These are phyloP conservation scores for Agapornis canus DNA, from an alignment of 2,797 vertebrate genomes.

Conservation along the genomic window DNA sequence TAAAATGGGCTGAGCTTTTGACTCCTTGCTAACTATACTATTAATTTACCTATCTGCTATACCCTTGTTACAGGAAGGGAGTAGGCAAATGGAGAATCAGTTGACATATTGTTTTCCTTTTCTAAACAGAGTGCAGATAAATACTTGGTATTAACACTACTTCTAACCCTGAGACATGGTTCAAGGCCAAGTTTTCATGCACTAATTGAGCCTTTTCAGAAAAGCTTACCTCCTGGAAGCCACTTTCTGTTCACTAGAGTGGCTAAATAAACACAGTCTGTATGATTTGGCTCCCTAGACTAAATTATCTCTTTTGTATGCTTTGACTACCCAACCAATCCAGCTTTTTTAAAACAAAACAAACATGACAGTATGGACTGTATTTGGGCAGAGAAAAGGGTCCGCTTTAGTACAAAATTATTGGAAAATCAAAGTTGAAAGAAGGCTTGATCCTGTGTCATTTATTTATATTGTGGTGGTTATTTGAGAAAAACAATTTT, in stretches of 20 bases:
- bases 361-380: neutral
- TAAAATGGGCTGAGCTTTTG: neutral
- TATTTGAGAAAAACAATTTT: neutral
- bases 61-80: neutral
- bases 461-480: neutral
- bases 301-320: conserved; percentile 48
- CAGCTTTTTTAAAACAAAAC: conserved; percentile 28
- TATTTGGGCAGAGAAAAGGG: neutral
- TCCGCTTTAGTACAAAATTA: neutral
- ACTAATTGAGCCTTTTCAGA: conserved; percentile 51
- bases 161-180: conserved; percentile 43
- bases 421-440: neutral
- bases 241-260: conserved; percentile 1
- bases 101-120: neutral
- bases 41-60: neutral
- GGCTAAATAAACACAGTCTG: conserved; percentile 40
- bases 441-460: neutral
- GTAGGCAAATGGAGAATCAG: neutral
- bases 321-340: neutral
- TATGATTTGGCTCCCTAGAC: conserved; percentile 4
- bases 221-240: conserved; percentile 43
- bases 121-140: conserved; percentile 21
- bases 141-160: conserved; percentile 4
- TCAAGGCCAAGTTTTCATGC: conserved; percentile 41
- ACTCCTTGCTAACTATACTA: neutral